Evolutionary conservation across 2,113 vertebrate species (phyloP).

Genomic region (Heteronetta atricapilla): DNA sequence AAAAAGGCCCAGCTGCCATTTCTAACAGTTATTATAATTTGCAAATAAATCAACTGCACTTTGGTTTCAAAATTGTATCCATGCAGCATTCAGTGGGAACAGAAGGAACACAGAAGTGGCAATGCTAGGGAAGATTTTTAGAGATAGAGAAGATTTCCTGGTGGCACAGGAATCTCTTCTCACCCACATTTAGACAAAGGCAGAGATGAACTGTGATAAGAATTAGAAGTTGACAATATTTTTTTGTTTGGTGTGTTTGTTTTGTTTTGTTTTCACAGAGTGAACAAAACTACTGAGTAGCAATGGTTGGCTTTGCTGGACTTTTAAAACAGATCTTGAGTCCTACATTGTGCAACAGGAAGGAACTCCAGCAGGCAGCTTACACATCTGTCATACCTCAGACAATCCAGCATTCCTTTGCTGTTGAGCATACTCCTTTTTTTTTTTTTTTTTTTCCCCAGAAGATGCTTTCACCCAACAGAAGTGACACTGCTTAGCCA

Average conservation of each 20-base stretch:
- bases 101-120: neutral
- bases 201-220: neutral
- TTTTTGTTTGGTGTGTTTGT: neutral
- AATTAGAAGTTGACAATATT: neutral
- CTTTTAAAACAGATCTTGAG: neutral
- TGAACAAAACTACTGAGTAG: neutral
- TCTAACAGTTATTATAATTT: neutral
- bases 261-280: neutral
- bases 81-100: neutral
- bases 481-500: neutral
- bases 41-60: neutral
- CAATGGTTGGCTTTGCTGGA: neutral
- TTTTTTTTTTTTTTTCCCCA: neutral
- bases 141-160: neutral
- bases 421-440: neutral
- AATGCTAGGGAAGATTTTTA: neutral
- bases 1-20: neutral
- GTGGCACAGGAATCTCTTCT: neutral
- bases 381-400: neutral
- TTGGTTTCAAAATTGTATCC: neutral
- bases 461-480: neutral
- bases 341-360: neutral
- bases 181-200: neutral
- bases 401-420: rapidly evolving
- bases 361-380: neutral